These are phyloP conservation scores for Gymnoscelis rufifasciata DNA, from an alignment of 2,888 invertebrate genomes.

Conservation along the genomic window DNA sequence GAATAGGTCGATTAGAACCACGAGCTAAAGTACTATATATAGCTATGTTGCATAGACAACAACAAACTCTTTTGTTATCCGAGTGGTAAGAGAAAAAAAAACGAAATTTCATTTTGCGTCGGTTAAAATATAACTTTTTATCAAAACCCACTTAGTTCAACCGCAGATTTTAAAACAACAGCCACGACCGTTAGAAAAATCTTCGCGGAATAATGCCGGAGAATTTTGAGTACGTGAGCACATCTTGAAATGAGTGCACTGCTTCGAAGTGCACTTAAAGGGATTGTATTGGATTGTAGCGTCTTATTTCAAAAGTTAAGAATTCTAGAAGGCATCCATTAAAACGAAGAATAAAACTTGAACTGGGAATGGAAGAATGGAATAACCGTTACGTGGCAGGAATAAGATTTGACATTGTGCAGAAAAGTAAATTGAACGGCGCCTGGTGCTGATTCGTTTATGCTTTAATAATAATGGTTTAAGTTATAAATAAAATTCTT, in stretches of 20 bases:
- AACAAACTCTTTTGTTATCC: too few species aligned
- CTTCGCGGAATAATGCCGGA: constrained; percentile 9
- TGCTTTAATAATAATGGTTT: too few species aligned
- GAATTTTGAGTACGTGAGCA: constrained; percentile 18
- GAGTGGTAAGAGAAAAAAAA: too few species aligned
- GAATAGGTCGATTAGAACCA: too few species aligned
- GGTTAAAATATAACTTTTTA: background rate
- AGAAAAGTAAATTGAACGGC: constrained; percentile 1
- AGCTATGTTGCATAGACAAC: too few species aligned
- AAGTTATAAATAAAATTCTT: too few species aligned
- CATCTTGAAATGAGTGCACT: constrained; percentile 18
- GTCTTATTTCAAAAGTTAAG: constrained; percentile 11
- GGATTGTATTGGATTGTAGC: constrained; percentile 19
- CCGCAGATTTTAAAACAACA: background rate
- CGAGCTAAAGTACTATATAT: too few species aligned
- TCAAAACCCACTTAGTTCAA: background rate
- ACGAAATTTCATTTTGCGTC: too few species aligned
- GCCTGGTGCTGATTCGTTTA: constrained; percentile 1
- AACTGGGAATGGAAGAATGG: constrained; percentile 7
- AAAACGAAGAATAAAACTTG: constrained; percentile 12
- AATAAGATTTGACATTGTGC: background rate
- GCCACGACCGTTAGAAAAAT: background rate
- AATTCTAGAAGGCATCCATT: constrained; percentile 14
- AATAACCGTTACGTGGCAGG: constrained; percentile 3
- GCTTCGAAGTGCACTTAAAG: constrained; percentile 19